phyloP scores from a whole-genome alignment of 2,113 vertebrate genomes.

The Tretioscincus oriximinensis region DNA sequence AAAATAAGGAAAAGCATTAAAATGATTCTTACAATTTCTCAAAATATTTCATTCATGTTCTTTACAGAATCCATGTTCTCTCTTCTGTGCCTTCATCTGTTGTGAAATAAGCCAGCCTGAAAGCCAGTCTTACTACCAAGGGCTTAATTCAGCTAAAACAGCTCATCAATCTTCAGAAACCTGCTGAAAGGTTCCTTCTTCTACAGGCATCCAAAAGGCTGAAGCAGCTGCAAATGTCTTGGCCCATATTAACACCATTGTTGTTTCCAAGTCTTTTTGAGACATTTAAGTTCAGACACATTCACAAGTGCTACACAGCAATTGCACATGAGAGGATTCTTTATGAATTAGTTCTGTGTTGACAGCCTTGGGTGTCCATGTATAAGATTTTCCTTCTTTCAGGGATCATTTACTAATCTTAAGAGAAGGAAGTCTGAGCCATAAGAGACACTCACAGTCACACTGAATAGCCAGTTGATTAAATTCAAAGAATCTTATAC shows the following conservation, averaged over 20 bases:
- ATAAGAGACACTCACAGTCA: neutral
- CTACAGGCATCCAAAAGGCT: slow-evolving; percentile 31
- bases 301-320: neutral
- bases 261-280: slow-evolving; percentile 29
- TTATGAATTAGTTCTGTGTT: too few species aligned
- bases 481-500: neutral
- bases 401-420: neutral
- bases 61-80: slow-evolving; percentile 16
- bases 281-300: neutral
- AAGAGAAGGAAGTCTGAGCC: neutral
- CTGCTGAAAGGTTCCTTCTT: slow-evolving; percentile 46
- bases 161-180: slow-evolving; percentile 54
- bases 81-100: neutral
- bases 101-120: slow-evolving; percentile 62
- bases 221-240: slow-evolving; percentile 18
- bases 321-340: neutral
- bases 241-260: slow-evolving; percentile 5
- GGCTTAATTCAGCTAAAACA: slow-evolving; percentile 37
- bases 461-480: neutral
- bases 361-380: too few species aligned
- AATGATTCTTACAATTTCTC: slow-evolving; percentile 50
- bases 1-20: slow-evolving; percentile 40
- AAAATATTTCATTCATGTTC: slow-evolving; percentile 54
- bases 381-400: neutral
- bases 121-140: slow-evolving; percentile 46